phyloP scores from a whole-genome alignment of 1,140 invertebrate genomes.

The Gonioctena quinquepunctata region DNA sequence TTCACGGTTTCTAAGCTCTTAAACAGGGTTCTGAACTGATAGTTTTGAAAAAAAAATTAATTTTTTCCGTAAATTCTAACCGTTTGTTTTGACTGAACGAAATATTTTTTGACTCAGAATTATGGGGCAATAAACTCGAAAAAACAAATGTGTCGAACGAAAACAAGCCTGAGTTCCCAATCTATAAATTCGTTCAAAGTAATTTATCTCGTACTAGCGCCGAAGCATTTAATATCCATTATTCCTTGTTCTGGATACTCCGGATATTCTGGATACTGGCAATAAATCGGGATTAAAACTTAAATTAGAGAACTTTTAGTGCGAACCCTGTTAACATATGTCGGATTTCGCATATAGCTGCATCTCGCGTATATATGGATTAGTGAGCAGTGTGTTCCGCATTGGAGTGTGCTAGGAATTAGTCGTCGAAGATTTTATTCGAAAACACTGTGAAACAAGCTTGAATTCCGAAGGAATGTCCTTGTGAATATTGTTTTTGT shows the following conservation, averaged over 20 bases:
- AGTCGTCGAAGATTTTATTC: too few species aligned
- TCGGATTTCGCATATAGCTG: not conserved
- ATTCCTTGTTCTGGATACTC: slow-evolving; percentile 8
- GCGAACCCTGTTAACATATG: slow-evolving; percentile 11
- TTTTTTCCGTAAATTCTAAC: too few species aligned
- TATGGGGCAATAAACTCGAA: too few species aligned
- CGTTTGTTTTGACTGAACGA: too few species aligned
- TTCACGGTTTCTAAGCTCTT: too few species aligned
- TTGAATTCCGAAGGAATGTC: too few species aligned
- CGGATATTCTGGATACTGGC: slow-evolving; percentile 21
- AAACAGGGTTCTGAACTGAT: too few species aligned
- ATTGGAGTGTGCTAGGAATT: too few species aligned
- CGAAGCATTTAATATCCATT: slow-evolving; percentile 33
- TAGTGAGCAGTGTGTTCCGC: not conserved
- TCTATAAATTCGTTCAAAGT: slow-evolving; percentile 19
- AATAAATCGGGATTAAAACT: slow-evolving; percentile 33
- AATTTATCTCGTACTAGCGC: slow-evolving; percentile 24
- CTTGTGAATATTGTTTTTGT: too few species aligned
- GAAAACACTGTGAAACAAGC: too few species aligned
- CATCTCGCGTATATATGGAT: not conserved
- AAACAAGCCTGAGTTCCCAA: not conserved
- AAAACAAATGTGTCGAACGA: slow-evolving; percentile 17
- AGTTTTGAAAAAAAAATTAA: too few species aligned
- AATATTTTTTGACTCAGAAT: too few species aligned
- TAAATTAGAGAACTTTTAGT: slow-evolving; percentile 32